Evolutionary conservation across 2,888 invertebrate species (phyloP).

Genomic region (Cheilosia variabilis): DNA sequence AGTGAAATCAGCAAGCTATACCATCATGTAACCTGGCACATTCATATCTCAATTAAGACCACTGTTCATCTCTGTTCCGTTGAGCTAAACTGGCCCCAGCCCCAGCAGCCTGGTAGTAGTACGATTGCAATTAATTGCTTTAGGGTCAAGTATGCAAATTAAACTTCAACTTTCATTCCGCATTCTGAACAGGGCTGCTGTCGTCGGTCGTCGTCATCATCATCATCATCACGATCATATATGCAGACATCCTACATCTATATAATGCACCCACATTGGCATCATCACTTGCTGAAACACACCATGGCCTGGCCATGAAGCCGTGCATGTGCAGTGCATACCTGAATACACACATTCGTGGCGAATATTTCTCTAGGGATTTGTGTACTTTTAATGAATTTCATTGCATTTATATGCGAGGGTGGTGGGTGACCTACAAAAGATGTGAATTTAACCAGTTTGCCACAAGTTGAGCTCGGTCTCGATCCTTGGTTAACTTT

Average conservation of each 20-base stretch:
- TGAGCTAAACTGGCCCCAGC: constrained; percentile 8
- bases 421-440: constrained; percentile 56
- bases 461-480: constrained; percentile 58
- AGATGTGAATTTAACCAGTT: constrained; percentile 47
- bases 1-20: constrained; percentile 38
- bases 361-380: constrained; percentile 41
- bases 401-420: constrained; percentile 54
- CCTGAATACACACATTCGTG: constrained; percentile 30
- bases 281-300: constrained; percentile 24
- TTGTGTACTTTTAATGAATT: constrained; percentile 68
- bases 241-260: constrained; percentile 33
- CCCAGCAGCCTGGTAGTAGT: not conserved
- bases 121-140: constrained; percentile 67
- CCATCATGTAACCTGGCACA: constrained; percentile 4
- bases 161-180: constrained; percentile 68
- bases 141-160: constrained; percentile 77
- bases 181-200: constrained; percentile 14
- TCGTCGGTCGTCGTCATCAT: constrained; percentile 17
- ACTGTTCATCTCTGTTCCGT: constrained; percentile 20
- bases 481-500: constrained; percentile 63
- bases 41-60: constrained; percentile 35
- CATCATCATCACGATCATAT: constrained; percentile 18
- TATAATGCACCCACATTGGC: constrained; percentile 13
- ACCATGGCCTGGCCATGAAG: constrained; percentile 45
- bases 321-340: constrained; percentile 16